Evolutionary conservation across 2,888 invertebrate genomes (phyloP).

Genomic region (Clanis bilineata): DNA sequence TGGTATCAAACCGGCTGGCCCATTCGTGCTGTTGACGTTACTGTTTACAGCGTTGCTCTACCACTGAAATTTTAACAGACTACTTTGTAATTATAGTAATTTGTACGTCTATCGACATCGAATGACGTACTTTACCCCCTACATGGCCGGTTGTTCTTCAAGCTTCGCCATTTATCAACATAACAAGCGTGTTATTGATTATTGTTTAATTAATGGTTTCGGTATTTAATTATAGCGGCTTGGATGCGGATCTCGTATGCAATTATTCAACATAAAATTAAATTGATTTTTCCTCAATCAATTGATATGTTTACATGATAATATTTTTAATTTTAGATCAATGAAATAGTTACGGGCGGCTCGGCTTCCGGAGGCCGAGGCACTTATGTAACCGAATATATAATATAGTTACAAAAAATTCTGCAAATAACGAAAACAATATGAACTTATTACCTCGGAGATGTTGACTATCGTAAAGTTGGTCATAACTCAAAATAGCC

Average conservation of each 20-base stretch:
- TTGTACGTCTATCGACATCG: neutral
- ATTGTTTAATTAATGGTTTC: slow-evolving; percentile 1
- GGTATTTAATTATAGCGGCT: neutral
- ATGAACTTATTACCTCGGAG: neutral
- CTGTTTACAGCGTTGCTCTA: no score
- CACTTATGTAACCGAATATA: no score
- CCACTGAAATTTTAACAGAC: no score
- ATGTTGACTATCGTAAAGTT: neutral
- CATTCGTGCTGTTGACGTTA: no score
- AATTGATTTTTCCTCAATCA: neutral
- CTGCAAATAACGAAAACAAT: neutral
- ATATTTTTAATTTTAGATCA: neutral
- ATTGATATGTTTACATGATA: neutral
- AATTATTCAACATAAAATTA: neutral
- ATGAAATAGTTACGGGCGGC: no score
- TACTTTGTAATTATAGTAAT: neutral
- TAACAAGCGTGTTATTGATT: slow-evolving; percentile 9
- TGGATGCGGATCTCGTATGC: neutral
- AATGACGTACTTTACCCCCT: neutral
- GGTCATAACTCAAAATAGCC: neutral
- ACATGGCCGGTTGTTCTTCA: no score
- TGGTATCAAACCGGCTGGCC: no score
- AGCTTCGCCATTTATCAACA: neutral
- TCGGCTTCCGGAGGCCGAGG: no score
- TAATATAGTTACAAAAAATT: no score